Conservation (phyloP, 2,797 vertebrate genomes). For the Syngnathus rostellatus region DNA sequence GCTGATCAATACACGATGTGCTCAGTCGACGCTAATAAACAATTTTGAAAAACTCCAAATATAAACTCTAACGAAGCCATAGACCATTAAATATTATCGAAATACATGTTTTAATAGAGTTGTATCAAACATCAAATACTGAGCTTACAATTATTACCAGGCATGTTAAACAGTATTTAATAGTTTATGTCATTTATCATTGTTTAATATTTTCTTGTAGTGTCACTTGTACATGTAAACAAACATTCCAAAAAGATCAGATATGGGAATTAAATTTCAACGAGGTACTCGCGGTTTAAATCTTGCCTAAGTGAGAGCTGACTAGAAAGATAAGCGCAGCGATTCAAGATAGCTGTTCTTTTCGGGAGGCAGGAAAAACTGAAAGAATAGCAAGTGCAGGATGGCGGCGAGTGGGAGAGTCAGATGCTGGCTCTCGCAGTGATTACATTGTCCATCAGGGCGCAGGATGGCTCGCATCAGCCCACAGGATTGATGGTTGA, state of each 20-base stretch:
- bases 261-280: background rate
- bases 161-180: no score
- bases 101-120: no score
- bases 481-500: slow-evolving; percentile 92
- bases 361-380: slow-evolving; percentile 19
- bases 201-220: background rate
- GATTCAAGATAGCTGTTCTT: slow-evolving; percentile 18
- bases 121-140: no score
- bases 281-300: background rate
- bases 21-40: no score
- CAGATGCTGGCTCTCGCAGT: slow-evolving; percentile 47
- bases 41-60: no score
- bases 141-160: no score
- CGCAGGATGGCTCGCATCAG: slow-evolving; percentile 76
- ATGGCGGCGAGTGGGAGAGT: slow-evolving; percentile 18
- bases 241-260: background rate
- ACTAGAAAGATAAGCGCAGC: slow-evolving; percentile 26
- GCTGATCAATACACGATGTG: no score
- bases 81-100: no score
- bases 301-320: slow-evolving; percentile 6
- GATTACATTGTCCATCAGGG: slow-evolving; percentile 95
- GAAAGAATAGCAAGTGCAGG: slow-evolving; percentile 22
- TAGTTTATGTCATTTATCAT: background rate
- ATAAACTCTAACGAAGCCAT: no score
- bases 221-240: background rate